Evolutionary conservation across 2,113 vertebrate species (phyloP), one percentile per base, ranked within the genome.

Genomic region (Onychorhynchus coronatus): DNA sequence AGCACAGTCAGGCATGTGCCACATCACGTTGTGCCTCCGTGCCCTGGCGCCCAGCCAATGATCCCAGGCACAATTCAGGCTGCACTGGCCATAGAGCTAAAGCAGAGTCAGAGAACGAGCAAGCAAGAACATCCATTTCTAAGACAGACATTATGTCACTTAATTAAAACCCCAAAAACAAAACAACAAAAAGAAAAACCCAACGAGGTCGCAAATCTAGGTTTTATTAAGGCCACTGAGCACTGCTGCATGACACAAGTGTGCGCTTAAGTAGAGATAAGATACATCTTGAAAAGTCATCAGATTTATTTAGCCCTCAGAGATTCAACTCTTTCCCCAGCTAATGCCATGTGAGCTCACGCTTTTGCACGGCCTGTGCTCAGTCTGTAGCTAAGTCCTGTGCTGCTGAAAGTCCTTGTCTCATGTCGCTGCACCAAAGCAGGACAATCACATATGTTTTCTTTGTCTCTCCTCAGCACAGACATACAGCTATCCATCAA

Each of bases 1-100:
- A 47, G 27, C 0, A 3, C 14, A 3, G 15, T 27, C 9, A 6
- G 28, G 35, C 6, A 6, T 0, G 5, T 1, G 12, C 27, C 19
- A 70, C 35, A 14, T 22, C 30, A 27, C 0, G 0, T 3, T 9
- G 30, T 47, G 30, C n/a, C 42, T 62, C 52, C 58, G 42, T 2
- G 1, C 6, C 31, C 24, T 56, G 58, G 50, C 1, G 1, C 35
- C 35, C 17, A 37, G 50, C 12, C 39, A 22, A 33, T 0, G 0
- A 31, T 21, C 20, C 10, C 19, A 25, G 50, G 44, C n/a, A 35
- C 31, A 77, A 47, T 41, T 53, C 33, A 58, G 14, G 17, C n/a
- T 89, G 5, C 7, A 3, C 9, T 41, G 27, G 8, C 71, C 18
- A 3, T 35, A 39, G 76, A 59, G 39, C 44, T 80, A 53, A 73